Conservation (phyloP, 2,797 vertebrate species). For the Peromyscus melanophrys region DNA sequence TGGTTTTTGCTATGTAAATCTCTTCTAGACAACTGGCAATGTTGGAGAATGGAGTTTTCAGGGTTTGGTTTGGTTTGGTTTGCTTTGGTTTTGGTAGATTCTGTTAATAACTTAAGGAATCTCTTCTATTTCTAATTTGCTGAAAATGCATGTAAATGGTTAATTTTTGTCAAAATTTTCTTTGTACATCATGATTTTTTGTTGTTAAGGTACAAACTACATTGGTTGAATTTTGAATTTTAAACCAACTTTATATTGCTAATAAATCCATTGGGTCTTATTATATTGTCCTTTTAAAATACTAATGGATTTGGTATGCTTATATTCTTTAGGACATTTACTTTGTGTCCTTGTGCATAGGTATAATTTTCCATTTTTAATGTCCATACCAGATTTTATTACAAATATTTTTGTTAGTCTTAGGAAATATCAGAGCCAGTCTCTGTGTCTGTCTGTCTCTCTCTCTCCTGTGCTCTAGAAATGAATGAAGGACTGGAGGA, state of each 20-base stretch:
- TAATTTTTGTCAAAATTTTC: slow-evolving; percentile 56
- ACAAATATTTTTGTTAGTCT: slow-evolving; percentile 55
- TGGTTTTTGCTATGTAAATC: slow-evolving; percentile 50
- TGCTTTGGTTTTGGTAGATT: background rate
- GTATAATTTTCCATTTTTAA: slow-evolving; percentile 8
- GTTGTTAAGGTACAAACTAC: slow-evolving; percentile 43
- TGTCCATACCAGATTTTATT: slow-evolving; percentile 55
- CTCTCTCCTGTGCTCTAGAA: background rate
- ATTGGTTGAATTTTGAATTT: background rate
- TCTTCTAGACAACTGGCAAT: slow-evolving; percentile 48
- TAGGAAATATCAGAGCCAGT: slow-evolving; percentile 48
- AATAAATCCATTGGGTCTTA: slow-evolving; percentile 52
- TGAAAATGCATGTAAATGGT: slow-evolving; percentile 47
- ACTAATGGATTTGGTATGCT: slow-evolving; percentile 19
- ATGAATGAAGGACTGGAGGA: slow-evolving; percentile 9
- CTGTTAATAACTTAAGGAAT: slow-evolving; percentile 27
- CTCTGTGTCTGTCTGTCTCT: background rate
- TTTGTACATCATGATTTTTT: slow-evolving; percentile 7
- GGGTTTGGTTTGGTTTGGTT: background rate
- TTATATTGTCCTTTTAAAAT: slow-evolving; percentile 17
- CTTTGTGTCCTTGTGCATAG: slow-evolving; percentile 5
- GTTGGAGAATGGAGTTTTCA: slow-evolving; percentile 1
- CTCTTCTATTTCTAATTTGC: slow-evolving; percentile 58
- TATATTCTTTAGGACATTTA: slow-evolving; percentile 59
- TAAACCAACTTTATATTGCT: slow-evolving; percentile 47